These are phyloP conservation scores for Antheraea mylitta DNA, from an alignment of 1,140 invertebrate species.

Conservation along the genomic window DNA sequence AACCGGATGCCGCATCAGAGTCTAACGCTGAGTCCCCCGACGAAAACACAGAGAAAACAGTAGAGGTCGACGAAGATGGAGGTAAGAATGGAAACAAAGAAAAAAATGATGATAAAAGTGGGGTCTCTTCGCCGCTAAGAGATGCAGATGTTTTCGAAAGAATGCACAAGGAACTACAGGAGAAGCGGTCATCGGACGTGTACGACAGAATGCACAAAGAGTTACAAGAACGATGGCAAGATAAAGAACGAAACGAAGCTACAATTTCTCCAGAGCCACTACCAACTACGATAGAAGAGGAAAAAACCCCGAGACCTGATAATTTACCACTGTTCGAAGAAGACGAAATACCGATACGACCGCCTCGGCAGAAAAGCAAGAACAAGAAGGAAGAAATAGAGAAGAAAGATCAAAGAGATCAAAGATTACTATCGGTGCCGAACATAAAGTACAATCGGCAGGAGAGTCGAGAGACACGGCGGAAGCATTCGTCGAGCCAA, in stretches of 20 bases:
- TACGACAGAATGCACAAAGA: constrained; percentile 71
- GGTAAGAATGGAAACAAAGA: constrained; percentile 12
- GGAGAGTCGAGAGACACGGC: constrained; percentile 63
- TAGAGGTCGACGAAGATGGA: constrained; percentile 34
- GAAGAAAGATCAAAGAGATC: constrained; percentile 74
- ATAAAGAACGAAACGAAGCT: constrained; percentile 38
- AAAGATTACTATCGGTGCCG: constrained; percentile 86
- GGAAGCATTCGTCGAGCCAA: constrained; percentile 55
- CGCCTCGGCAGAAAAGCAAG: constrained; percentile 81
- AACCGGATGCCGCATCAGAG: constrained; percentile 33
- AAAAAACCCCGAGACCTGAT: constrained; percentile 76
- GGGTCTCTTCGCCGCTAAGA: constrained; percentile 42
- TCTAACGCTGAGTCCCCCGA: constrained; percentile 40
- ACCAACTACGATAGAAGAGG: constrained; percentile 57
- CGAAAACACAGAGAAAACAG: constrained; percentile 33
- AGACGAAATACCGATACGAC: constrained; percentile 80
- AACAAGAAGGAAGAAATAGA: constrained; percentile 76
- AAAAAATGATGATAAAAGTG: constrained; percentile 26
- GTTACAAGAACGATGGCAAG: constrained; percentile 62
- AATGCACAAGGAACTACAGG: constrained; percentile 59
- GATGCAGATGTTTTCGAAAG: constrained; percentile 59
- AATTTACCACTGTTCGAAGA: constrained; percentile 83
- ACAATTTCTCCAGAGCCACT: constrained; percentile 39
- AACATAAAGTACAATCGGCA: constrained; percentile 85
- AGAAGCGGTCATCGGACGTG: constrained; percentile 48